A percentile compares a stretch with the other conserved stretches of the same genome.
Evolutionary conservation across 2,113 vertebrate genomes (phyloP).

Genomic region (Polyodon spathula): DNA sequence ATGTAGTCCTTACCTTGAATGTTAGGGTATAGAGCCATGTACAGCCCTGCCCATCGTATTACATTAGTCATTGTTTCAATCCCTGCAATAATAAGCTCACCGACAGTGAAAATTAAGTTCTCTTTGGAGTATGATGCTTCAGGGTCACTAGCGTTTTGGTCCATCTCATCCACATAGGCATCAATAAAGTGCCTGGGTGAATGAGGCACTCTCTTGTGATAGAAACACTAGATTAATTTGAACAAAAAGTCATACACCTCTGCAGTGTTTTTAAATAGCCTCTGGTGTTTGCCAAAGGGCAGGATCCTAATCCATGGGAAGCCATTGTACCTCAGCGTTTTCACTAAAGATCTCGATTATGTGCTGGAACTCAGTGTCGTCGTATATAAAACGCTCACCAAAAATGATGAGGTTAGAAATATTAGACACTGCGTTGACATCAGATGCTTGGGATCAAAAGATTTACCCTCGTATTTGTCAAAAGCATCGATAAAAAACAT

Average conservation of each 20-base stretch:
- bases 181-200: constrained; percentile 85
- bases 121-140: constrained; percentile 75
- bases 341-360: constrained; percentile 98
- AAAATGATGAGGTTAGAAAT: constrained; percentile 91
- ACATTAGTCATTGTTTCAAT: constrained; percentile 96
- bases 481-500: constrained; percentile 83
- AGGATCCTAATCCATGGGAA: constrained; percentile 87
- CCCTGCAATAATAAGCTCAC: constrained; percentile 94
- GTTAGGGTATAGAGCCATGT: constrained; percentile 90
- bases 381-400: constrained; percentile 85
- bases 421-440: constrained; percentile 92
- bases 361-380: constrained; percentile 87
- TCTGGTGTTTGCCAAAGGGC: constrained; percentile 91
- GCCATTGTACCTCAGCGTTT: constrained; percentile 92
- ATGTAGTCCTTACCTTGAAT: constrained; percentile 78
- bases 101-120: constrained; percentile 93
- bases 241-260: constrained; percentile 81
- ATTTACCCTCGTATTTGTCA: constrained; percentile 76
- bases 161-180: constrained; percentile 89
- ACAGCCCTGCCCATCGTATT: constrained; percentile 86
- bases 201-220: constrained; percentile 70
- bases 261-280: constrained; percentile 82
- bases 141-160: constrained; percentile 60
- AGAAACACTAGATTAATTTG: constrained; percentile 65
- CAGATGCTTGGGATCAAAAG: constrained; percentile 83